Conservation (phyloP, 2,888 invertebrate species). For the Piscicola geometra region DNA sequence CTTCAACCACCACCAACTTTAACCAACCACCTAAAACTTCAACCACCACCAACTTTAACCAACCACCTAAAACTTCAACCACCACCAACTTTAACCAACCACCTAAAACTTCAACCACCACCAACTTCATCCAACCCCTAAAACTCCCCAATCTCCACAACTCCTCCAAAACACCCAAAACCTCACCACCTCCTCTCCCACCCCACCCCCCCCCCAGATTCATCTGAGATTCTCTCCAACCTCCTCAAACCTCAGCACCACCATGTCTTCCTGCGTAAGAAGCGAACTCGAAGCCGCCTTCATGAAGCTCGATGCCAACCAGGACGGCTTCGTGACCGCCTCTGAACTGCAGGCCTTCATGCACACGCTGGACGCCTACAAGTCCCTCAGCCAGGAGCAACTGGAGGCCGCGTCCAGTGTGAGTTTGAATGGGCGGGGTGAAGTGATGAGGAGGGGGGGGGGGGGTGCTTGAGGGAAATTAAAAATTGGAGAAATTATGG, state of each 20-base stretch:
- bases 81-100: too few relatives aligned
- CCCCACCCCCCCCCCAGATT: not conserved
- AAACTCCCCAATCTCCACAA: too few relatives aligned
- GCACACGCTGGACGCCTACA: conserved; percentile 31
- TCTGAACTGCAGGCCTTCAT: conserved; percentile 28
- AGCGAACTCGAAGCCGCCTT: conserved; percentile 28
- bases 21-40: too few relatives aligned
- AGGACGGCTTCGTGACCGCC: conserved; percentile 27
- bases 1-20: too few relatives aligned
- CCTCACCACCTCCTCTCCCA: not conserved
- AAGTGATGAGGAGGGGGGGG: not conserved
- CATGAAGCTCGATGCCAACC: conserved; percentile 29
- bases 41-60: too few relatives aligned
- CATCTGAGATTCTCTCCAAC: not conserved
- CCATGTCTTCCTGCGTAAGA: conserved; percentile 26
- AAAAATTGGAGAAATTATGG: not conserved
- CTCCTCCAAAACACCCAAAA: not conserved
- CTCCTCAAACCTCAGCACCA: not conserved
- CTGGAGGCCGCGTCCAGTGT: conserved; percentile 24
- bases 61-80: too few relatives aligned
- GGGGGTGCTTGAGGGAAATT: not conserved
- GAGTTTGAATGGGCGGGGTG: not conserved
- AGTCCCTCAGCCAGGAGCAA: conserved; percentile 26
- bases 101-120: too few relatives aligned
- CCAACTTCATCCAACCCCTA: too few relatives aligned